Base-by-base conservation (phyloP, 2,797 vertebrate genomes). In the Oreonectes daqikongensis region DNA sequence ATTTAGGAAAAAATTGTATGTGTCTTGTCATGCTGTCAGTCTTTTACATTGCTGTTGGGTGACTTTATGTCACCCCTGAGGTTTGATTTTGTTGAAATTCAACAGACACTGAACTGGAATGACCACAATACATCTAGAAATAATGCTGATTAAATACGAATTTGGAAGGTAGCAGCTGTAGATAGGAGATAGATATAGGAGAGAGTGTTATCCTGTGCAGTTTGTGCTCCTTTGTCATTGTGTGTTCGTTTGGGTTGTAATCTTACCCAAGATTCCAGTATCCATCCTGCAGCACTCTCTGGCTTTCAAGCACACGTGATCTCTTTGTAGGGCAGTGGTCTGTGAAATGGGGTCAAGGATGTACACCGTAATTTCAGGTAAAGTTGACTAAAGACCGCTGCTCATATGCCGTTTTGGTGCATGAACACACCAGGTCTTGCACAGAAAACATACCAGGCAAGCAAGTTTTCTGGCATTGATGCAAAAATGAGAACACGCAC, bases 261-360 rank as follows among this genome's bases (percentile, higher is more conserved):
- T 55, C 52, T 55, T 55, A 5, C 53, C 53, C 53, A 69, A 38
- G 9, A 28, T 53, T 50, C 38, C 32, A 24, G 17, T 52, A 12
- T n/a, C 46, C 57, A 48, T 72, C 61, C 40, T 50, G 48, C 67
- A 74, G 46, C 64, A 32, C 60, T 66, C 44, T 57, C 74, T 52
- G 77, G 81, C 84, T 72, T 73, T 44, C 32, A 74, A 81, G 76
- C 71, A 77, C 80, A 83, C 65, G 79, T 85, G 75, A 81, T 71
- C 74, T 17, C n/a, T 42, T 81, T 84, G 72, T 85, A 78, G 82
- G 77, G 80, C 82, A 85, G 77, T 76, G 38, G 79, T 28, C 67
- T 85, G 87, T 89, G 85, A 88, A 84, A 86, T 85, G 20, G 84
- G 85, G 83, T 89, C 72, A 48, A 83, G 81, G n/a, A 68, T 75